Percentiles rank a stretch among this genome's conserved stretches.
Evolutionary conservation across 2,797 vertebrate species (phyloP).

Genomic region (Tokudaia tokunoshimensis): DNA sequence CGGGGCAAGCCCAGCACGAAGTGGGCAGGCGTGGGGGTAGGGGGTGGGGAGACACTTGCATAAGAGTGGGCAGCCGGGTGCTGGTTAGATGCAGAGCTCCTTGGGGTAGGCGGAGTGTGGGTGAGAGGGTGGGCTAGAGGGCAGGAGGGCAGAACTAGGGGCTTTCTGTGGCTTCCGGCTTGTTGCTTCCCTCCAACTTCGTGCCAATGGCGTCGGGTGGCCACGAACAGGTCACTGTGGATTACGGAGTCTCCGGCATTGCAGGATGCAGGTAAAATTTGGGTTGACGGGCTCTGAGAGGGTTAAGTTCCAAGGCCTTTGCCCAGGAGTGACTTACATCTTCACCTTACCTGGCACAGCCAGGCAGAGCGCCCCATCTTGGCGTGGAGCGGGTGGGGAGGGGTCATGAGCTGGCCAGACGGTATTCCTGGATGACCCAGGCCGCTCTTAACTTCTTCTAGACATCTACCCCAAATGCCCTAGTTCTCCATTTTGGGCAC

Average conservation of each 20-base stretch:
- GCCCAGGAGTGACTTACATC: neutral
- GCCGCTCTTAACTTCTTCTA: neutral
- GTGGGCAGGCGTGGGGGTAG: neutral
- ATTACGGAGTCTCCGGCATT: accelerated
- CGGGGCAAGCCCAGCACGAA: neutral
- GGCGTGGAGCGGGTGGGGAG: neutral
- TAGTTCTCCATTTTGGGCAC: accelerated
- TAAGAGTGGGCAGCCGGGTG: neutral
- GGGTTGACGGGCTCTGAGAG: neutral
- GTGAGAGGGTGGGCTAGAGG: neutral
- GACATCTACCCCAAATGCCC: accelerated
- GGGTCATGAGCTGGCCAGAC: neutral
- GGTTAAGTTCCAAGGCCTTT: neutral
- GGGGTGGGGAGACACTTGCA: neutral
- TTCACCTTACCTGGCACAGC: neutral
- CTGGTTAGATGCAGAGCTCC: neutral
- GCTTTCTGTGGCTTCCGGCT: neutral
- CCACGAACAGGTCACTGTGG: accelerated
- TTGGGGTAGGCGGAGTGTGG: neutral
- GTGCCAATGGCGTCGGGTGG: slow-evolving; percentile 5
- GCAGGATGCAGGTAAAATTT: neutral
- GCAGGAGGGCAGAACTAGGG: neutral
- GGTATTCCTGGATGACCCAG: neutral
- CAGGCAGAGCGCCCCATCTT: neutral
- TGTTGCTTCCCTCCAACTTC: accelerated